Conservation (phyloP, 53 echinoderm and acorn worm genomes). For the Stichopus horrens region DNA sequence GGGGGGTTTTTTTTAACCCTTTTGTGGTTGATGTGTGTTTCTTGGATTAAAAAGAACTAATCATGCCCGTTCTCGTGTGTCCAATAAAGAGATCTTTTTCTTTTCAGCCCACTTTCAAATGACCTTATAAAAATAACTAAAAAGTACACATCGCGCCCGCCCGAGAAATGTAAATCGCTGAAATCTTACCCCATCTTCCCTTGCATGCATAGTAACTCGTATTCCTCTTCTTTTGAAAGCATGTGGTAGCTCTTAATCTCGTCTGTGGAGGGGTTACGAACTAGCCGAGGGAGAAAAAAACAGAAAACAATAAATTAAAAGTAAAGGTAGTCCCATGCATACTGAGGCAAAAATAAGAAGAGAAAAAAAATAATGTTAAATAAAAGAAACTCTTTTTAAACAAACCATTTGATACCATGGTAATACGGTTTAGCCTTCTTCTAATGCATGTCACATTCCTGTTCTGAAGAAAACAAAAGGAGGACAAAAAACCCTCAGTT, state of each 20-base stretch:
- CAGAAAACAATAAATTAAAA: neutral
- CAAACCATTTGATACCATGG: neutral
- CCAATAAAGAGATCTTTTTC: neutral
- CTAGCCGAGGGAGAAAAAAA: too few relatives aligned
- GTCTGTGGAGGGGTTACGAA: too few relatives aligned
- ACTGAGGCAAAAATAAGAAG: neutral
- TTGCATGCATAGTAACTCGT: neutral
- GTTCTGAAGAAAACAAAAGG: neutral
- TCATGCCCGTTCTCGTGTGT: too few relatives aligned
- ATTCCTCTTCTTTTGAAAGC: neutral
- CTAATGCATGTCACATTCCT: constrained; percentile 5
- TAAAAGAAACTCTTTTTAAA: neutral
- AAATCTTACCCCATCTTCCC: neutral
- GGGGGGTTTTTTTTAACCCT: too few relatives aligned
- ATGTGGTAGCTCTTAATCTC: too few relatives aligned
- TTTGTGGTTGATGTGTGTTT: too few relatives aligned
- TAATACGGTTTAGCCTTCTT: neutral
- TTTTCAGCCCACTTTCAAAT: neutral
- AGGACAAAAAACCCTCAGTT: neutral
- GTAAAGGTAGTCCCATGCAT: neutral
- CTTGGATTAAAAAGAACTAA: too few relatives aligned
- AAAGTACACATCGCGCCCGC: neutral
- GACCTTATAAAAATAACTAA: neutral
- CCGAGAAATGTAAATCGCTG: constrained; percentile 6
- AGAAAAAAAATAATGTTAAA: neutral